Conservation (phyloP, 2,888 invertebrate species). For the Ferrisia virgata region DNA sequence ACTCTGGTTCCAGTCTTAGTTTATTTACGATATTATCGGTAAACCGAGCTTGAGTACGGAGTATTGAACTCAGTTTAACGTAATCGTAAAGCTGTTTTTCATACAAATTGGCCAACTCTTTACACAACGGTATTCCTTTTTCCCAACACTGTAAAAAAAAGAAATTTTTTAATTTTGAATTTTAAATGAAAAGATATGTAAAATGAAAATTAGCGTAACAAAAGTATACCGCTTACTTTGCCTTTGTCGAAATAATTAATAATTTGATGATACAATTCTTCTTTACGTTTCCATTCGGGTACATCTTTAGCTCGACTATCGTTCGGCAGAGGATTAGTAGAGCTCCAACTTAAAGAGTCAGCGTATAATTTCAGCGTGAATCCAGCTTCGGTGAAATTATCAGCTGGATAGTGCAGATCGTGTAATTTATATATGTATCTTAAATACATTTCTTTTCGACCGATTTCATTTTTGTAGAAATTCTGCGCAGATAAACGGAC, state of each 20-base stretch:
- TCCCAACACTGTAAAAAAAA: slow-evolving; percentile 77
- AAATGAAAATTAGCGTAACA: too few relatives aligned
- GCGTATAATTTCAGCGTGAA: slow-evolving; percentile 92
- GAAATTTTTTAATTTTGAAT: too few relatives aligned
- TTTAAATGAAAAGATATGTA: too few relatives aligned
- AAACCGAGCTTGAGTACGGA: slow-evolving; percentile 84
- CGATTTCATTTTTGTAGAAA: slow-evolving; percentile 94
- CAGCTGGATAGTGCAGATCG: slow-evolving; percentile 84
- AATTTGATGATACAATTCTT: slow-evolving; percentile 82
- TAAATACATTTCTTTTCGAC: slow-evolving; percentile 91
- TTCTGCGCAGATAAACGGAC: slow-evolving; percentile 57
- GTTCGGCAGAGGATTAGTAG: slow-evolving; percentile 51
- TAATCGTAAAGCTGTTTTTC: slow-evolving; percentile 85
- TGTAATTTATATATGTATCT: slow-evolving; percentile 93
- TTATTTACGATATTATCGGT: slow-evolving; percentile 86
- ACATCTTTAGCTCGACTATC: slow-evolving; percentile 60
- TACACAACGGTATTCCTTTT: slow-evolving; percentile 86
- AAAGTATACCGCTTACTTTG: slow-evolving; percentile 68
- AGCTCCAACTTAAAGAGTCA: slow-evolving; percentile 82
- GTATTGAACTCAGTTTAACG: slow-evolving; percentile 76
- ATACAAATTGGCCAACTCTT: slow-evolving; percentile 82
- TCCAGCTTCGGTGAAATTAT: slow-evolving; percentile 92
- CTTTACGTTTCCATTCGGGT: slow-evolving; percentile 86
- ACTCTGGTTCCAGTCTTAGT: slow-evolving; percentile 87
- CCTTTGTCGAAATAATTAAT: slow-evolving; percentile 90